Base-by-base conservation (phyloP, 1,140 invertebrate species). In the Augochlora pura region DNA sequence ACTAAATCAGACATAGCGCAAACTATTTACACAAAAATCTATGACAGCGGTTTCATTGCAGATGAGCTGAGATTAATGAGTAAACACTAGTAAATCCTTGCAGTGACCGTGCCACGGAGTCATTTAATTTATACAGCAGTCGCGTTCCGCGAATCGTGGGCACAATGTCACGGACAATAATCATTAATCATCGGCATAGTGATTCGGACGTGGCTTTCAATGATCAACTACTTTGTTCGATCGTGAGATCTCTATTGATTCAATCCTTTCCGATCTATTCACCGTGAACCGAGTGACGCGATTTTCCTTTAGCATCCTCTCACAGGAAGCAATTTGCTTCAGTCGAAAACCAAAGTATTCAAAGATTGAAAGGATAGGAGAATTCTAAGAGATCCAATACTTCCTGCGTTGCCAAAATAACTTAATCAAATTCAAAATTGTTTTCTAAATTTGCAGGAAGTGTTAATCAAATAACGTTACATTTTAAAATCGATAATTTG, bases 81-180 rank as follows among this genome's bases (percentile, higher is more conserved):
- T 63, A 16, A 38, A 5, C 42, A 12, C 42, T 10, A 25, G 42
- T 25, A 46, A 25, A 66, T 66, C 14, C 25, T 66, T 25, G 38
- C 64, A 23, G 21, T n/a, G 39, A 21, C 12, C 42, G 42, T 12
- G 9, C 16, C 16, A 18, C 60, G 12, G 5, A 16, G 60, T 14
- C 12, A 25, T 12, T 62, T 2, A 14, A 14, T 38, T 21, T 21
- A 32, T 21, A n/a, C 16, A 23, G 1, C 32, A 0, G 1, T 57
- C 6, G 18, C 38, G 12, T 66, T 23, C 23, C n/a, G 1, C 1
- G 38, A 39, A 65, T 2, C 8, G 23, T 38, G 14, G 12, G 54
- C 12, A 62, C 21, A 46, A 76, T 76, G 52, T 81, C 71, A 82
- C 52, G 71, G 46, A 16, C 64, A 62, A 12, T 49, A 38, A 42